A percentile compares a stretch with the other conserved stretches of the same genome.
Evolutionary conservation across 2,888 invertebrate genomes (phyloP).

Genomic region (Luperina nickerlii): DNA sequence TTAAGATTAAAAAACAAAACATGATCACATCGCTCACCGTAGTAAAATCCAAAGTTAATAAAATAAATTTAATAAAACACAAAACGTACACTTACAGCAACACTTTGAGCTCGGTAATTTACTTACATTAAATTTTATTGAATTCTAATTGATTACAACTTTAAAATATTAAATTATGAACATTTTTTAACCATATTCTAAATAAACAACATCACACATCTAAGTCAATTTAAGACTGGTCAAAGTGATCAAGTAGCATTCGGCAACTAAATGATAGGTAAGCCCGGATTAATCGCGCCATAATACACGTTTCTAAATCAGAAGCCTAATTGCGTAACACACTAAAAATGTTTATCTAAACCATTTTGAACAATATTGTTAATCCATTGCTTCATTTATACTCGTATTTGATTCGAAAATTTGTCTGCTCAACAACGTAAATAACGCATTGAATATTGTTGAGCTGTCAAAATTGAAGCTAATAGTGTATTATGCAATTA

Average conservation of each 20-base stretch:
- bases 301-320: not conserved
- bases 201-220: not conserved
- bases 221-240: not conserved
- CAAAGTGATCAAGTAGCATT: not conserved
- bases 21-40: not conserved
- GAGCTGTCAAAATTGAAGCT: no score
- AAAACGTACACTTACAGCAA: not conserved
- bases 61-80: not conserved
- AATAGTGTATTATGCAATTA: no score
- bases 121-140: not conserved
- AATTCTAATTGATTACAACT: no score
- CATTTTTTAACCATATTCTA: not conserved
- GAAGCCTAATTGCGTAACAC: no score
- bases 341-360: no score
- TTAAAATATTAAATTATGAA: not conserved
- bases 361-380: no score
- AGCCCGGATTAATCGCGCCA: not conserved
- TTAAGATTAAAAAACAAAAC: not conserved
- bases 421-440: no score
- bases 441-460: no score
- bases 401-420: no score
- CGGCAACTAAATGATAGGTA: not conserved
- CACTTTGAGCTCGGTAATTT: not conserved
- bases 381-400: no score
- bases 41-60: not conserved